These are phyloP conservation scores for Heliconius sara DNA, from an alignment of 2,888 invertebrate species.

Conservation along the genomic window DNA sequence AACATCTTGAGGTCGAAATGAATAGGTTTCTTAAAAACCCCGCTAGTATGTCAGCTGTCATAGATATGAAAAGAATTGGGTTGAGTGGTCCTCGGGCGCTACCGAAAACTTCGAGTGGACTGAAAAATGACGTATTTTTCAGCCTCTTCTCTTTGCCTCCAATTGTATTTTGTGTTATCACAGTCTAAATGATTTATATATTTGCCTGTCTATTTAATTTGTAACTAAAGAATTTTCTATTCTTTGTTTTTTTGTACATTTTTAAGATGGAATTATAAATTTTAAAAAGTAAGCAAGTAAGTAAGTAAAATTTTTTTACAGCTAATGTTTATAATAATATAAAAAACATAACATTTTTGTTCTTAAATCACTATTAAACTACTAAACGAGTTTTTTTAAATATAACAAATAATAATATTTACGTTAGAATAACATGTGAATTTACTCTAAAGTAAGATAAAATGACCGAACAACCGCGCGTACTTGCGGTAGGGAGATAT, in stretches of 20 bases:
- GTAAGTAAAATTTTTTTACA: too few species aligned
- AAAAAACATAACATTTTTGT: not conserved
- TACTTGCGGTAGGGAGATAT: slow-evolving; percentile 42
- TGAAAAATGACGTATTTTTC: slow-evolving; percentile 49
- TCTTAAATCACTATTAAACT: not conserved
- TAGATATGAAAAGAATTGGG: slow-evolving; percentile 75
- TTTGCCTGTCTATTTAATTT: not conserved
- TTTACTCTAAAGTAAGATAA: slow-evolving; percentile 39
- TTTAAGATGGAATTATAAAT: not conserved
- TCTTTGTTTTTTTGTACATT: not conserved
- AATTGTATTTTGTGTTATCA: slow-evolving; percentile 46
- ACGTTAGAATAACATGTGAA: slow-evolving; percentile 10
- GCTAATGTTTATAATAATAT: too few species aligned
- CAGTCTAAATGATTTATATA: slow-evolving; percentile 32
- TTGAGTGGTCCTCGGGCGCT: slow-evolving; percentile 63
- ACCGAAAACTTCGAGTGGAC: slow-evolving; percentile 51
- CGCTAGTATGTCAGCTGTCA: slow-evolving; percentile 74
- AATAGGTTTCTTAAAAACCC: slow-evolving; percentile 78
- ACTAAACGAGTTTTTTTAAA: not conserved
- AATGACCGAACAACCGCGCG: slow-evolving; percentile 44
- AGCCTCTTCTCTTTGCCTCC: slow-evolving; percentile 44
- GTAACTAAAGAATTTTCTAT: not conserved
- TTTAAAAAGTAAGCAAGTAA: too few species aligned
- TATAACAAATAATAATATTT: not conserved
- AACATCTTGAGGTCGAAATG: slow-evolving; percentile 80